Evolutionary conservation across 2,888 invertebrate species (phyloP), one percentile per base, ranked within the genome.

Genomic region (Leptinotarsa tumamoca): DNA sequence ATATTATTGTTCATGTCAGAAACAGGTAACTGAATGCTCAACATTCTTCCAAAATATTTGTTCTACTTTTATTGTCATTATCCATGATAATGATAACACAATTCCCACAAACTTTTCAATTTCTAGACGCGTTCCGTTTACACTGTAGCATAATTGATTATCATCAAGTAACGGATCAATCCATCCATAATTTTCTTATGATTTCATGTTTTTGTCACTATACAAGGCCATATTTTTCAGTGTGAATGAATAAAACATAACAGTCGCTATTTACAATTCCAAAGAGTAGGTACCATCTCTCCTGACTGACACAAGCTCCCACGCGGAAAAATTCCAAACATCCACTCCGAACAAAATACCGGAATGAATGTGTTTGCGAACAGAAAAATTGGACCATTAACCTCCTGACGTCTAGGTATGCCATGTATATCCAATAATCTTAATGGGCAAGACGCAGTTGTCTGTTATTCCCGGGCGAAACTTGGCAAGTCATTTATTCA

Each of bases 381-480:
- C 73, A 76, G 72, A 72, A 76, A 73, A 72, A 73, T 72, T 69
- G 67, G 73, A 61, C 75, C 71, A 75, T 75, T 75, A 71, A 71
- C 67, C 71, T 68, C 67, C 27, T 66, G 67, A 73, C 73, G 72
- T 70, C 73, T 69, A 70, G 63, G 71, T 76, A 70, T 76, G 51
- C 68, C 54, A 80, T 81, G 79, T 80, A 83, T 83, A 83, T 83
- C 82, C 82, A 84, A 84, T 84, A 84, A 84, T 80, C 79, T 80
- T 83, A 84, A 84, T 83, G 84, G 83, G 82, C 80, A 78, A 80
- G 80, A 82, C 82, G 83, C 23, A 77, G 79, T 80, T 78, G 79
- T 78, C 77, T 78, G 78, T 78, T 78, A 77, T 77, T 76, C 79
- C 75, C 71, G 77, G 70, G 69, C 63, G 74, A 79, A 79, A 75